Conservation (phyloP, 2,797 vertebrate genomes). For the Urophycis tenuis region DNA sequence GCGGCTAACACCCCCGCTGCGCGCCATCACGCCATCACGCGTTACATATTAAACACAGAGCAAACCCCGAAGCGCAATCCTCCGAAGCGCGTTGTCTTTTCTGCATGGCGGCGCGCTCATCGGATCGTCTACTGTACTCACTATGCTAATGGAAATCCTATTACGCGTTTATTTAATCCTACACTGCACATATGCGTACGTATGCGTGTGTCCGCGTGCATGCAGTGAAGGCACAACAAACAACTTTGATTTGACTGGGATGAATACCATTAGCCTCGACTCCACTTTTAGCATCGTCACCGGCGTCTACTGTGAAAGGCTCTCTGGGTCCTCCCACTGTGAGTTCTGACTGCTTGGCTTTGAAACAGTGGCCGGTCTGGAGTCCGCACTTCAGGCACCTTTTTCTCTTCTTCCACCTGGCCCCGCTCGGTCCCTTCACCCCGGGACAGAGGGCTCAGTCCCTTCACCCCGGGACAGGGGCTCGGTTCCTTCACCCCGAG, state of each 20-base stretch:
- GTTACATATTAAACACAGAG: too few species aligned
- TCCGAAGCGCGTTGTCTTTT: too few species aligned
- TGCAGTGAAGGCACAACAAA: not conserved
- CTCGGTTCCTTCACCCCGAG: too few species aligned
- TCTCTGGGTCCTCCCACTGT: conserved; percentile 20
- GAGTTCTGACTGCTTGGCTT: conserved; percentile 7
- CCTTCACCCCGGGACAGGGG: not conserved
- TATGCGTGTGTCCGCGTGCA: not conserved
- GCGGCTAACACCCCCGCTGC: too few species aligned
- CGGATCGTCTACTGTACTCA: too few species aligned
- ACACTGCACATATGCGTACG: not conserved
- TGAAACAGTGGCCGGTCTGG: not conserved
- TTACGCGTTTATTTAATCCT: too few species aligned
- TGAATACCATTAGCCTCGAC: not conserved
- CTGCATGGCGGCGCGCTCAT: too few species aligned
- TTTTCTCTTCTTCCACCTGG: not conserved
- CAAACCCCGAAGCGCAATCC: too few species aligned
- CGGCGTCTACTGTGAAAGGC: not conserved
- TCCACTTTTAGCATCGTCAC: not conserved
- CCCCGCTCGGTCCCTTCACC: not conserved
- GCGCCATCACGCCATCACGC: too few species aligned
- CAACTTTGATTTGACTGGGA: too few species aligned
- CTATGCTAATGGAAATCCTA: too few species aligned
- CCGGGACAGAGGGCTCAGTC: too few species aligned
- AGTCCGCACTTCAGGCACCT: conserved; percentile 13